A percentile compares a stretch with the other conserved stretches of the same genome.
phyloP scores from a whole-genome alignment of 2,113 vertebrate species.

The Ceuthmochares aereus region DNA sequence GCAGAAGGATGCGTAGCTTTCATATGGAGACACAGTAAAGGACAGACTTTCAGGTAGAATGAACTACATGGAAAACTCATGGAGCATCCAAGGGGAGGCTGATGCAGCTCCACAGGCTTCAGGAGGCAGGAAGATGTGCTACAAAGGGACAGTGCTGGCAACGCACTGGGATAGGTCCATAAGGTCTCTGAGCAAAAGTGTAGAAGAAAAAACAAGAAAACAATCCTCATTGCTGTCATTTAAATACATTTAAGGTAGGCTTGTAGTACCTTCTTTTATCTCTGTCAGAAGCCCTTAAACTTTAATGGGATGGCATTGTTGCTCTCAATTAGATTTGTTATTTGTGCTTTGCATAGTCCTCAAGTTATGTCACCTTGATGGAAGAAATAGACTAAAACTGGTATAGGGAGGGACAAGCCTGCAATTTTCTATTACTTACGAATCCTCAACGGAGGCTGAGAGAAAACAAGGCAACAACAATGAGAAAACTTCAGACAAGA shows the following conservation, averaged over 20 bases:
- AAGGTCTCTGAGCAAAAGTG: background rate
- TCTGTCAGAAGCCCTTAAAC: background rate
- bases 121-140: background rate
- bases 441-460: background rate
- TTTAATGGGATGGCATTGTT: background rate
- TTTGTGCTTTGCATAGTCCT: background rate
- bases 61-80: background rate
- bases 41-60: background rate
- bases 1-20: background rate
- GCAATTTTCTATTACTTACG: background rate
- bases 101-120: background rate
- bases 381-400: background rate
- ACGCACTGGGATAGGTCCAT: accelerated
- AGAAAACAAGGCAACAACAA: background rate
- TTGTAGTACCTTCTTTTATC: background rate
- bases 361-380: background rate
- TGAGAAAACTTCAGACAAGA: background rate
- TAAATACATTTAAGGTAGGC: background rate
- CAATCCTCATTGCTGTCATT: background rate
- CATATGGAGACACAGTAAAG: background rate
- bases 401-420: background rate
- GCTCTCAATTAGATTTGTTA: background rate
- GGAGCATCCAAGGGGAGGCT: background rate
- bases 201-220: background rate
- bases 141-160: background rate